These are phyloP conservation scores for Spheniscus mendiculus DNA, from an alignment of 2,113 vertebrate species.

Conservation along the genomic window DNA sequence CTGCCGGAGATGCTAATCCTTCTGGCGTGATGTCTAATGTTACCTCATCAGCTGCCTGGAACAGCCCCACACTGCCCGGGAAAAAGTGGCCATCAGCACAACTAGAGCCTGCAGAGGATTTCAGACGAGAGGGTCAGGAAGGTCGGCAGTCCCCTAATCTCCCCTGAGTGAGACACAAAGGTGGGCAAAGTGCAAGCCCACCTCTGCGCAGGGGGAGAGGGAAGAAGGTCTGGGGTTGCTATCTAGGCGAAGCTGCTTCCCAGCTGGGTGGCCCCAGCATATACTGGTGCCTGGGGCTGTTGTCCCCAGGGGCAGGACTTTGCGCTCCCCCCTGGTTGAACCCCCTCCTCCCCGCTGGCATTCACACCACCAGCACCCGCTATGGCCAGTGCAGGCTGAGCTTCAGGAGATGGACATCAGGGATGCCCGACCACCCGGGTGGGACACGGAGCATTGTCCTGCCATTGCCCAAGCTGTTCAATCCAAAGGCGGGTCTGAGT, in stretches of 20 bases:
- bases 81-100: not conserved
- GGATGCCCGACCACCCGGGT: not conserved
- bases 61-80: not conserved
- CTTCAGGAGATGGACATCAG: not conserved
- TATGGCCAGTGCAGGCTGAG: not conserved
- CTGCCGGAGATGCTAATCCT: not conserved
- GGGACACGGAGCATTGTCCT: not conserved
- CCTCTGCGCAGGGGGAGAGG: not conserved
- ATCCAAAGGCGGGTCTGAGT: too few species aligned
- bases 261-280: not conserved
- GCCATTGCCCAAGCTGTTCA: not conserved
- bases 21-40: not conserved
- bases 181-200: not conserved
- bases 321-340: rapidly evolving
- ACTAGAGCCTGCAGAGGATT: not conserved
- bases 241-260: not conserved
- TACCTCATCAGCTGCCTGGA: not conserved
- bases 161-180: not conserved
- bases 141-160: not conserved
- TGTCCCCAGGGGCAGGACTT: not conserved
- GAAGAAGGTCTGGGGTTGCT: not conserved
- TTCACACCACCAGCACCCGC: not conserved
- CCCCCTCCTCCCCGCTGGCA: not conserved
- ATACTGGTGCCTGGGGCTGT: not conserved
- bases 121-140: not conserved